A percentile compares a stretch with the other conserved stretches of the same genome.
Conservation (phyloP, 2,113 vertebrate genomes). For the Albula goreensis region DNA sequence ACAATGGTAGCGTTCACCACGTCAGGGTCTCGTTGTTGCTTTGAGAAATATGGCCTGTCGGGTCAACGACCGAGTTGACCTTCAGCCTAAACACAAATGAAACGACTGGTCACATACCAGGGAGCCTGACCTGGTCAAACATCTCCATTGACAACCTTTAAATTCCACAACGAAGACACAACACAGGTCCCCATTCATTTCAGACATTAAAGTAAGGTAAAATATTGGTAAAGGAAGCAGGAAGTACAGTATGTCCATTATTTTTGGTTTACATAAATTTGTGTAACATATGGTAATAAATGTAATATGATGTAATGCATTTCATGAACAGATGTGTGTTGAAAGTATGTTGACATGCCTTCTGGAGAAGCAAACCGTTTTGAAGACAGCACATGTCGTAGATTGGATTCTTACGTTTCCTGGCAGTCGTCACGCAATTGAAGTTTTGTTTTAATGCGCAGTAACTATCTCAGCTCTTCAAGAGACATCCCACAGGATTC, state of each 20-base stretch:
- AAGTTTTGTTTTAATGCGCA: not conserved
- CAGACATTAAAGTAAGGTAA: not conserved
- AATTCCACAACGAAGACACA: not conserved
- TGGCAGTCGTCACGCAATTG: too few species aligned
- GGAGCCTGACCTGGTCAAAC: slow-evolving; percentile 1
- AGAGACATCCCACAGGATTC: not conserved
- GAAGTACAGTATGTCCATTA: too few species aligned
- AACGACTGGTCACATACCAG: not conserved
- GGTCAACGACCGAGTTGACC: not conserved
- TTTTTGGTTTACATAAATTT: not conserved
- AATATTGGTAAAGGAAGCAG: too few species aligned
- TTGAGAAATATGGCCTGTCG: not conserved
- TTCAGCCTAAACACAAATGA: not conserved
- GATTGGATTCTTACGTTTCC: not conserved
- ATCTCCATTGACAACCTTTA: slow-evolving; percentile 11
- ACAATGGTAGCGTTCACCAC: not conserved
- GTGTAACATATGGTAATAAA: not conserved
- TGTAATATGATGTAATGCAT: not conserved
- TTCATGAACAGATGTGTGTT: not conserved
- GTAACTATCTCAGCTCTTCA: not conserved
- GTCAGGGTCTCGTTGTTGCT: not conserved
- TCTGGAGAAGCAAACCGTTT: not conserved
- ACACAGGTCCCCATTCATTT: not conserved
- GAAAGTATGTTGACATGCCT: not conserved
- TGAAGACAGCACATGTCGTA: not conserved